Conservation (phyloP, 2,797 vertebrate genomes). For the Siniperca undulata region DNA sequence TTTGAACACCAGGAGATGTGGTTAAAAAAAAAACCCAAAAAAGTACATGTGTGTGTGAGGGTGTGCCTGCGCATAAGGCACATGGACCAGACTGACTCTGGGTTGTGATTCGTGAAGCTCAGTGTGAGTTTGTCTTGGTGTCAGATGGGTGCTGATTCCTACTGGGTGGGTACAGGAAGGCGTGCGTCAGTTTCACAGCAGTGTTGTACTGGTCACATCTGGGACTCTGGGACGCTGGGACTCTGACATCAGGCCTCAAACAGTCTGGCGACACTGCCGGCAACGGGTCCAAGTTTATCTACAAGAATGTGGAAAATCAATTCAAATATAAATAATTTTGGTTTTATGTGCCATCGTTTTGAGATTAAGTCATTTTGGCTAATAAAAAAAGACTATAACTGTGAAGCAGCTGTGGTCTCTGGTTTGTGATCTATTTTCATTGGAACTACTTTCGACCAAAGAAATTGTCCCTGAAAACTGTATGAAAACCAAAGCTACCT, state of each 20-base stretch:
- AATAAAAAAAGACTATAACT: no score
- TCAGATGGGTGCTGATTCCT: slow-evolving; percentile 38
- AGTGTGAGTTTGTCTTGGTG: not conserved
- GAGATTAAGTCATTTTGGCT: no score
- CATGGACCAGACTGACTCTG: not conserved
- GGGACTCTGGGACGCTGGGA: slow-evolving; percentile 80
- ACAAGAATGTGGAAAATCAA: not conserved
- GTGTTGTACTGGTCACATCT: slow-evolving; percentile 87
- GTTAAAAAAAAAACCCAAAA: not conserved
- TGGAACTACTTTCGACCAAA: not conserved
- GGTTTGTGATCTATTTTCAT: not conserved
- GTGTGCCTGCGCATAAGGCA: not conserved
- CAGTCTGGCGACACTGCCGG: slow-evolving; percentile 72
- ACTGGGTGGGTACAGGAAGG: slow-evolving; percentile 92
- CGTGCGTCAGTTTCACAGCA: slow-evolving; percentile 73
- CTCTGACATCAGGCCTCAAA: slow-evolving; percentile 88
- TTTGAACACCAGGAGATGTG: not conserved
- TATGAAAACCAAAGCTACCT: no score
- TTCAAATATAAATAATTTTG: no score
- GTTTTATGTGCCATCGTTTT: no score
- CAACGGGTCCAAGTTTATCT: slow-evolving; percentile 62
- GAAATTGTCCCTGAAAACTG: not conserved
- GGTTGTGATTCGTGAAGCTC: not conserved
- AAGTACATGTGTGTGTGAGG: not conserved
- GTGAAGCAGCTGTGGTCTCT: no score